Evolutionary conservation across 92 coral and sea anemone genomes (phyloP).

Genomic region (Umimayanthus chanpuru): DNA sequence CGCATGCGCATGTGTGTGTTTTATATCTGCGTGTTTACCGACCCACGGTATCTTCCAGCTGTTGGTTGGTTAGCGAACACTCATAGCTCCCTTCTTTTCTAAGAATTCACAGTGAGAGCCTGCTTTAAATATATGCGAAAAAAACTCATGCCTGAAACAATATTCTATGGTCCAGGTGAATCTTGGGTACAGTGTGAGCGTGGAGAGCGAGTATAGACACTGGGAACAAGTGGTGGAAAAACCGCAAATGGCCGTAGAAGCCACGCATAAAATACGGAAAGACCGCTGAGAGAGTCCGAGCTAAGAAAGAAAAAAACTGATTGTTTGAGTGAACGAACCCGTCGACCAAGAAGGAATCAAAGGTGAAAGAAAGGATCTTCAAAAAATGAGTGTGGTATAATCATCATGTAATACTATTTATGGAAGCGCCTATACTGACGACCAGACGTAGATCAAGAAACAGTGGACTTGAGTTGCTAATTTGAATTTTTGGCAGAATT

Average conservation of each 20-base stretch:
- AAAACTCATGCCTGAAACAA: too few species aligned
- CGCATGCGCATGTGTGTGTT: too few species aligned
- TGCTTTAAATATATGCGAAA: too few species aligned
- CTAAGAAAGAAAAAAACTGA: background rate
- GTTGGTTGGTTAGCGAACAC: too few species aligned
- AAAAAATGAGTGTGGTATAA: too few species aligned
- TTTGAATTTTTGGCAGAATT: too few species aligned
- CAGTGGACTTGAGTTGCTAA: too few species aligned
- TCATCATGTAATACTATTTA: background rate
- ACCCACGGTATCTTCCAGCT: too few species aligned
- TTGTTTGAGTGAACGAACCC: background rate
- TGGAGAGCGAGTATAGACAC: constrained; percentile 64
- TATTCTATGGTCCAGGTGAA: constrained; percentile 32
- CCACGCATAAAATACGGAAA: constrained; percentile 53
- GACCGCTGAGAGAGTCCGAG: background rate
- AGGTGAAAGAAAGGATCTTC: background rate
- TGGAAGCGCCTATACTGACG: background rate
- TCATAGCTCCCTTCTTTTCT: too few species aligned
- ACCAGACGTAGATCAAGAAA: too few species aligned
- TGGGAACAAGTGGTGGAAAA: constrained; percentile 67
- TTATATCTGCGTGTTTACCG: too few species aligned
- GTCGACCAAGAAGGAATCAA: background rate
- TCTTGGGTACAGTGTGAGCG: constrained; percentile 57
- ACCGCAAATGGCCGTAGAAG: constrained; percentile 56
- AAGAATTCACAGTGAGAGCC: too few species aligned